These are phyloP conservation scores for Clarias pachynema DNA, from an alignment of 2,797 vertebrate genomes.

Conservation along the genomic window DNA sequence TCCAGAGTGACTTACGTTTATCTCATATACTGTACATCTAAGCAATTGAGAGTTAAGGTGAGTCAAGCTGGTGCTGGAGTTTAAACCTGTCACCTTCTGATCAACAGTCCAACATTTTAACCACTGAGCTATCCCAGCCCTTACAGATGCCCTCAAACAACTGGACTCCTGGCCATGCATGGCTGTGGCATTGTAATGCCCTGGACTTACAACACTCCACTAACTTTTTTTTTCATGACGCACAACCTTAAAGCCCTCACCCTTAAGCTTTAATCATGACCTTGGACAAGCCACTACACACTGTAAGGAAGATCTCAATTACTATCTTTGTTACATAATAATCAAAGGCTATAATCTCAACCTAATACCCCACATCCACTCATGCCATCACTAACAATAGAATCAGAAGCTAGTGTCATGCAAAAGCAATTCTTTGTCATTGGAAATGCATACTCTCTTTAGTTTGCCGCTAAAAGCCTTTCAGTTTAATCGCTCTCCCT, in stretches of 20 bases:
- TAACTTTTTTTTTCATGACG: too few relatives aligned
- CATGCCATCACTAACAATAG: neutral
- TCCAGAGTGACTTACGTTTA: too few relatives aligned
- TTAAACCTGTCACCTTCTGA: too few relatives aligned
- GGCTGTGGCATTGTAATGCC: neutral
- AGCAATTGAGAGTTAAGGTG: too few relatives aligned
- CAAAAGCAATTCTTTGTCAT: constrained; percentile 7
- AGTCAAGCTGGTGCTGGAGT: too few relatives aligned
- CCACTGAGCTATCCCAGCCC: neutral
- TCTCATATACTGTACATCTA: too few relatives aligned
- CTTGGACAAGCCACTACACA: neutral
- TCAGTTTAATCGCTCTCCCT: neutral
- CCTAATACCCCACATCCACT: neutral
- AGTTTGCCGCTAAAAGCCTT: constrained; percentile 2
- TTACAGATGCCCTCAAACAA: neutral
- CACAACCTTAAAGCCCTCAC: neutral
- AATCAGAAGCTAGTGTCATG: constrained; percentile 5
- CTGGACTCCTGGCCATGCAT: too few relatives aligned
- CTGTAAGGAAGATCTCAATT: neutral
- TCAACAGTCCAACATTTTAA: too few relatives aligned
- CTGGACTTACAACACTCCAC: neutral
- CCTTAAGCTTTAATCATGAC: neutral
- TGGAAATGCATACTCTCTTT: constrained; percentile 1
- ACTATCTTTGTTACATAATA: neutral
- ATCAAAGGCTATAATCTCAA: neutral